Evolutionary conservation across 1,140 invertebrate genomes (phyloP), one percentile per base, ranked within the genome.

Genomic region (Ceratina japonica): DNA sequence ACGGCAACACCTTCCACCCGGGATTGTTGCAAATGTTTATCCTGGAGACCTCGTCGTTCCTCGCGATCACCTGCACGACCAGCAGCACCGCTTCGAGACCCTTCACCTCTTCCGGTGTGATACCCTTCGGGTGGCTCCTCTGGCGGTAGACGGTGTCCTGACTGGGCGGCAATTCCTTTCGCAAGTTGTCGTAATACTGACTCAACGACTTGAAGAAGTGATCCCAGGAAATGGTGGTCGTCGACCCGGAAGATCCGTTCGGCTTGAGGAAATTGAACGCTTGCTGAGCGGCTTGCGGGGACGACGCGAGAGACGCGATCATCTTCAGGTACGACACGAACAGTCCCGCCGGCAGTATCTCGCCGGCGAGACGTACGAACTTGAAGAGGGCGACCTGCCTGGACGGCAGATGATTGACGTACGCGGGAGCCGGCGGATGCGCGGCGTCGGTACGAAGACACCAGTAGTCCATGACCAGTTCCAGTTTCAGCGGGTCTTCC

Each of bases 251-350:
- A 77, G 91, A 80, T 20, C 92, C 94, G 90, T 96, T 95, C 80
- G 96, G 94, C 88, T 97, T 97, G 16, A 99, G 93, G 86, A 98
- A 94, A 88, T 96, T 96, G 91, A 97, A 99, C 63, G 96, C 97
- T 91, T 97, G 95, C 70, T 95, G 93, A 0, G 97, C 96, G 37
- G 95, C 94, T 87, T 94, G 93, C 22, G 94, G 93, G 27, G 95
- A 95, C 77, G 95, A 95, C 0, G 97, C 95, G 31, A 99, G 93
- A 12, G 97, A 96, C 0, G 95, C 95, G 74, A 99, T 94, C 95
- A 99, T 97, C 78, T 95, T 95, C 62, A 98, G 93, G 91, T 98
- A 98, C 0, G 97, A 95, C 12, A 97, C 95, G 90, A 98, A 98
- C 44, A 99, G 91, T 3, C 96, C 95, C 16, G 97, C 94, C n/a